Base-by-base conservation (phyloP, 2,888 invertebrate species). In the Amphipoea oculea region DNA sequence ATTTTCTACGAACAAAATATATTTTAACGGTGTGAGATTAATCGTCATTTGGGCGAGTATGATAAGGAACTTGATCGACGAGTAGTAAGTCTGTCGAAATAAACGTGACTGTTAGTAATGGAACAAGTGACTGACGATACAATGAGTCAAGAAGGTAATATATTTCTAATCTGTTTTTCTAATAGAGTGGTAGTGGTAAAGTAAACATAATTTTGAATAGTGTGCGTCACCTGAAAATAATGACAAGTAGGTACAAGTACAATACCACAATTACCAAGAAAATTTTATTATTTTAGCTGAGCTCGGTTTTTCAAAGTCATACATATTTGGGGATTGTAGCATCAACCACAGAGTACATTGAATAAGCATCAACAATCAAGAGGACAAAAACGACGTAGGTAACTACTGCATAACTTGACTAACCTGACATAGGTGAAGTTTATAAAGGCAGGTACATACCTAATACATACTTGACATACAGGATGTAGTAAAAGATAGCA, bases 1-100 rank as follows among this genome's bases (percentile, higher is more conserved):
- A 69, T 88, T 91, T 87, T 90, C 90, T 29, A 88, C 48, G 36
- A 79, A 60, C 67, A 88, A 65, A 45, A 89, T n/a, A 65, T 84
- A 82, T 81, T 88, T 85, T 12, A 90, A 67, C 6, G 87, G 81
- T 60, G 81, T 76, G 17, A 86, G 68, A 73, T 84, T 83, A 82
- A 87, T 86, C 36, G 12, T 73, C 29, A n/a, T 20, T 36, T 65
- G 12, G 68, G 3, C 40, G 23, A 63, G 7, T 40, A 45, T 29
- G 17, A 6, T 14, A 62, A 4, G n/a, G 14, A 40, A 45, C 54
- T 54, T 36, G 11, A n/a, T 29, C 17, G 54, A 80, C 40, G 40
- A 78, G 29, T 62, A 14, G 1, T 51, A 11, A 3, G 62, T 14
- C 14, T 62, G 17, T 60, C 48, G 23, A 14, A 42, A 57, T 51